Base-by-base conservation (phyloP, 1,140 invertebrate species). In the Frieseomelitta varia region DNA sequence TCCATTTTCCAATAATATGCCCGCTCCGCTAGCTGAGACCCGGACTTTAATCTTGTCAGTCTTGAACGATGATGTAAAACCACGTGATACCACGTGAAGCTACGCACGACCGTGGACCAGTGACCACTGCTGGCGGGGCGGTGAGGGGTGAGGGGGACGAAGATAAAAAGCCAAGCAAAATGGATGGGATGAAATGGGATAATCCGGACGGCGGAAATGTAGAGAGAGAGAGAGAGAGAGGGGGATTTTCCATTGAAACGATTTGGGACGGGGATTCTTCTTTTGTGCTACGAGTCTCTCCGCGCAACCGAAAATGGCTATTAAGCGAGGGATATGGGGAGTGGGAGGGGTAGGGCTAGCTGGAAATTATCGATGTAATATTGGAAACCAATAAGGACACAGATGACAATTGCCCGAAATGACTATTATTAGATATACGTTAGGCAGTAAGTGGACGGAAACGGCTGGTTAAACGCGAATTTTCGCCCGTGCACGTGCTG, bases 11-110 rank as follows among this genome's bases (percentile, higher is more conserved):
- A 86, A 82, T 90, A 90, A 90, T 88, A 90, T 77, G 79, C 61
- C 79, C 74, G 63, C 53, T 68, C 47, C 78, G 39, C 27, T 14
- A 24, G 73, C 67, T 17, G 47, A 81, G 79, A 81, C 77, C 39
- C 83, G 85, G 76, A 81, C 77, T 87, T 90, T 88, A 90, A 88
- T 90, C 89, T 90, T 87, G 90, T 90, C 87, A 90, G 82, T 72
- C 73, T 53, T 86, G 85, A 74, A 87, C 65, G 85, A 89, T 87
- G 88, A 89, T 65, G 67, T 55, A 78, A 72, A 76, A 73, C 63
- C 72, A 81, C 73, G 34, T 39, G 67, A 53, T 58, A 61, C n/a
- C 65, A 77, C 77, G 71, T 69, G 68, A 68, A 74, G 56, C 30
- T 71, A 79, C 73, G 65, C 39, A 55, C n/a, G 53, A 63, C 63